A percentile compares a stretch with the other conserved stretches of the same genome.
These are phyloP conservation scores for Ctenosaura bakeri DNA, from an alignment of 2,797 vertebrate genomes.

Conservation along the genomic window DNA sequence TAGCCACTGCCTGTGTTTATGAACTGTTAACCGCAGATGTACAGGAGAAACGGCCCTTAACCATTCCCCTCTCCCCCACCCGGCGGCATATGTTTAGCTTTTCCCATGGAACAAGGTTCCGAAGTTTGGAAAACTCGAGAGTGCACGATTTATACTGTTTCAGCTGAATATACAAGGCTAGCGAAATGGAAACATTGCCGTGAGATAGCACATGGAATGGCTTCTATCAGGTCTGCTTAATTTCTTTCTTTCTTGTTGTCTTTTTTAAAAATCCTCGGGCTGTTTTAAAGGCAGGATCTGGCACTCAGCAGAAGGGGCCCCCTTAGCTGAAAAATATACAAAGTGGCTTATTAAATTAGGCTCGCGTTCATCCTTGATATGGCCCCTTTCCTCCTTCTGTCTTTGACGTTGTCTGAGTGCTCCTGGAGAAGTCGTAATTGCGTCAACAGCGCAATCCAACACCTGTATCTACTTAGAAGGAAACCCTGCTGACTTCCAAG, in stretches of 20 bases:
- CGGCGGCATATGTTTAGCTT: conserved; percentile 64
- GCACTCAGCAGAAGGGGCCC: background rate
- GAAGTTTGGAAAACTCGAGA: conserved; percentile 42
- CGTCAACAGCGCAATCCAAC: background rate
- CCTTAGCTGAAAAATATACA: background rate
- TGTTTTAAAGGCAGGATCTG: background rate
- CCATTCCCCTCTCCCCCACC: conserved; percentile 26
- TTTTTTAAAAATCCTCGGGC: conserved; percentile 6
- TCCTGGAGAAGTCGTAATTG: background rate
- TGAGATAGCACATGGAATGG: conserved; percentile 18
- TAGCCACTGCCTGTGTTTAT: conserved; percentile 61
- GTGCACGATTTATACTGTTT: conserved; percentile 22
- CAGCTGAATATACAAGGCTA: conserved; percentile 39
- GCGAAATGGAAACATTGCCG: conserved; percentile 43
- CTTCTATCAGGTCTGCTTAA: conserved; percentile 19
- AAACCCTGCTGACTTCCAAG: background rate
- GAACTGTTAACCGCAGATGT: conserved; percentile 49
- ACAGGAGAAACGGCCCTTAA: conserved; percentile 56
- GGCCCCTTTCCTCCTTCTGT: background rate
- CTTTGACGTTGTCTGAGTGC: conserved; percentile 37
- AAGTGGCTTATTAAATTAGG: conserved; percentile 39
- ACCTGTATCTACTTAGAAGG: background rate
- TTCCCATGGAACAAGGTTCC: conserved; percentile 57
- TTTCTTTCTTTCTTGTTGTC: background rate
- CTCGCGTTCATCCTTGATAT: conserved; percentile 42